Base-by-base conservation (phyloP, 1,140 invertebrate genomes). In the Caenorhabditis tropicalis region DNA sequence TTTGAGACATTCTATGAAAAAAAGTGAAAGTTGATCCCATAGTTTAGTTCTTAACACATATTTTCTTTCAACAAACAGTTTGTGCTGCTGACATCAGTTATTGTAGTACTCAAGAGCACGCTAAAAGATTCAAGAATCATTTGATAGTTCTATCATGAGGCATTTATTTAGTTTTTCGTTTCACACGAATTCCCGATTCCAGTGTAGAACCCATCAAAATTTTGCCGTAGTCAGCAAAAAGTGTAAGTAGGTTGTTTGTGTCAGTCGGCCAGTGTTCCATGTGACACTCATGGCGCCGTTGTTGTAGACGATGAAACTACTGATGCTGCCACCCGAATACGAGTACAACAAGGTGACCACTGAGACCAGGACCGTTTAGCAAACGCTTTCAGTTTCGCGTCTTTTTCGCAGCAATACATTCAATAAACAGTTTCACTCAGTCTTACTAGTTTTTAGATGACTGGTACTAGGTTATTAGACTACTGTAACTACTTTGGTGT, bases 171-270 rank as follows among this genome's bases (percentile, higher is more conserved):
- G 36, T 6, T 21, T 21, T 24, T 74, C 29, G 29, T 36, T 74
- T 74, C 21, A 56, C 10, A 24, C 19, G 53, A 56, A 56, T 56
- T 56, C 53, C 21, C 53, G 15, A 21, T 27, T 27, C 12, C 10
- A 10, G 7, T 6, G 24, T 65, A 65, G 65, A 74, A 74, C 65
- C 65, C 65, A 43, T 74, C 65, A 74, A 74, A 58, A 74, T 46
- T 74, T 74, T 74, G 36, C 21, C 65, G 43, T 74, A 74, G 36
- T 74, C 65, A 43, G 65, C 65, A 74, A 74, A 43, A 29, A 36
- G 65, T 74, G 65, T 74, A 74, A 74, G 65, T 74, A 74, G 65
- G 36, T 74, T 74, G 65, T 74, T 74, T 74, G 65, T 74, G 65
- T 74, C 65, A 74, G 36, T 43, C 65, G 24, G 65, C 5, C 65